A percentile compares a stretch with the other conserved stretches of the same genome.
Evolutionary conservation across 1,140 invertebrate genomes (phyloP).

Genomic region (Heliothis virescens): DNA sequence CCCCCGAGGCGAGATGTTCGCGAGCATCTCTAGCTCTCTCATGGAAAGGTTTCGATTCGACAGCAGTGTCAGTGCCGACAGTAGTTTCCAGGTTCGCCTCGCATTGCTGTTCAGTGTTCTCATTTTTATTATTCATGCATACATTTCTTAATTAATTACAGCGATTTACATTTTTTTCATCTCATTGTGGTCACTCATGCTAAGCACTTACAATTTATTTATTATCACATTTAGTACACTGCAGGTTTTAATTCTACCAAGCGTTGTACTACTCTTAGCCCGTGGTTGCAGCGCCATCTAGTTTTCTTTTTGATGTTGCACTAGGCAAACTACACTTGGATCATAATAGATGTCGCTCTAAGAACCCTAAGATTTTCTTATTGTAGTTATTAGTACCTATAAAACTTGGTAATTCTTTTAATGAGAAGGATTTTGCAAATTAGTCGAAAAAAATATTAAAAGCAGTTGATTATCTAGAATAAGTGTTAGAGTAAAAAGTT

Average conservation of each 20-base stretch:
- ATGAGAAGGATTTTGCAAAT: too few relatives aligned
- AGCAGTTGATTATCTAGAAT: too few relatives aligned
- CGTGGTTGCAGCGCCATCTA: conserved; percentile 53
- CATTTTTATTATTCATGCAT: conserved; percentile 50
- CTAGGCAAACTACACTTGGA: not conserved
- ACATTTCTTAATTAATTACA: conserved; percentile 29
- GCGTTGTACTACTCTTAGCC: not conserved
- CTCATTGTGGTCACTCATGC: conserved; percentile 27
- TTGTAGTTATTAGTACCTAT: too few relatives aligned
- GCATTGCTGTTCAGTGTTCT: conserved; percentile 73
- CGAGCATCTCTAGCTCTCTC: conserved; percentile 92
- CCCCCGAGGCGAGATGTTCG: conserved; percentile 92
- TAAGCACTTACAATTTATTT: conserved; percentile 33
- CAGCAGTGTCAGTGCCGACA: conserved; percentile 90
- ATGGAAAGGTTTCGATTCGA: conserved; percentile 93
- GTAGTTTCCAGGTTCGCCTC: conserved; percentile 89
- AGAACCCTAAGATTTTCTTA: too few relatives aligned
- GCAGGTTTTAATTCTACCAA: not conserved
- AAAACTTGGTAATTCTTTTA: too few relatives aligned
- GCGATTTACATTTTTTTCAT: conserved; percentile 3
- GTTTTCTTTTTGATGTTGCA: not conserved
- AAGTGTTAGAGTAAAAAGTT: too few relatives aligned
- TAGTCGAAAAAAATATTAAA: too few relatives aligned
- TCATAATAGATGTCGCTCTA: conserved; percentile 52
- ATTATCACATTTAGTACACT: conserved; percentile 6